Evolutionary conservation across 1,140 invertebrate species (phyloP), one percentile per base, ranked within the genome.

Genomic region (Daktulosphaira vitifoliae): DNA sequence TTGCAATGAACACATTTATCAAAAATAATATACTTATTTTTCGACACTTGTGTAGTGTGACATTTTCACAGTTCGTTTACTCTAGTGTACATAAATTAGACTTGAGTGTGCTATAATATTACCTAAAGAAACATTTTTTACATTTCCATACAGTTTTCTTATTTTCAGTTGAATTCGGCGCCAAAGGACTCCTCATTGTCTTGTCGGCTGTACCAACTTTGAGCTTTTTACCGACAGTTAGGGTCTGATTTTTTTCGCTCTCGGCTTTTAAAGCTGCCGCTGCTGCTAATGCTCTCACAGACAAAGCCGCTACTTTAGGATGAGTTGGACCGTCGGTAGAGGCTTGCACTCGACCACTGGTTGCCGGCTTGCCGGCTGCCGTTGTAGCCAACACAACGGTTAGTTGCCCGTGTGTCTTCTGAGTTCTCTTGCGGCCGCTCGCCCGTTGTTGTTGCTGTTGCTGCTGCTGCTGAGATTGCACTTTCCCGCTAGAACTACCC

Each of bases 71-170:
- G n/a, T n/a, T n/a, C n/a, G n/a, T n/a, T n/a, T n/a, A n/a, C n/a
- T n/a, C n/a, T n/a, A n/a, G n/a, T n/a, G n/a, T n/a, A n/a, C n/a
- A n/a, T n/a, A n/a, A n/a, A n/a, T n/a, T n/a, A n/a, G n/a, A n/a
- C n/a, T n/a, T n/a, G n/a, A n/a, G n/a, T n/a, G n/a, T n/a, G 5
- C n/a, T 4, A 20, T 18, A 4, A 18, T 8, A 78, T 79, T 73
- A 87, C 85, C 82, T 86, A 73, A 87, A 90, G 72, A 84, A 84
- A 71, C 89, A 92, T 71, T 88, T 86, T 76, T 90, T 90, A 72
- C 89, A 92, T 72, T 89, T 88, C 79, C 84, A 87, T 49, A 84
- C 74, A 15, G 81, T 84, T 65, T 81, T 79, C 74, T 83, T 82
- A 11, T 70, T 75, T 3, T 62, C 54, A 2, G 9, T 2, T 11